Evolutionary conservation across 2,113 vertebrate species (phyloP), one percentile per base, ranked within the genome.

Genomic region (Myocastor coypus): DNA sequence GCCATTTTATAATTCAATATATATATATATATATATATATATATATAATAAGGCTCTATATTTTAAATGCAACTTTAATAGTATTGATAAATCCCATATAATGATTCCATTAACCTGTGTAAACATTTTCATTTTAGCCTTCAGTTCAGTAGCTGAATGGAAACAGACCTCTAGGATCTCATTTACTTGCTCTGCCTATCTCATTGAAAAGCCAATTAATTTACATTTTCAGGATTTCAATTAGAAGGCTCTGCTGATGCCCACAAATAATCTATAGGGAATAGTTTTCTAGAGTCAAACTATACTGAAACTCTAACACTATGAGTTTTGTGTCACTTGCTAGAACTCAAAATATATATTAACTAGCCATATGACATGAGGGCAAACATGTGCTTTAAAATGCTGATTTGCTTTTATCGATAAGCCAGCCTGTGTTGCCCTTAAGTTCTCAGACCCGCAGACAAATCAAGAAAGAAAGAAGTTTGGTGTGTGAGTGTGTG

Each of bases 121-220:
- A 97, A 98, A 96, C 75, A 96, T 94, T 95, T 83, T 87, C 80
- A 92, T 61, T 91, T 95, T 89, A 32, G 71, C 50, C 42, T 93
- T 28, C 30, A 95, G 73, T 83, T 84, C 59, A 42, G 40, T 73
- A 94, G 42, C 69, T 95, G 55, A 92, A 94, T 96, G 66, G 85
- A 97, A 95, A 93, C 40, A 96, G 77, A 92, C 86, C 81, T 92
- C 11, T 1, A 73, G 89, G 75, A 87, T 40, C 91, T 94, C 91
- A 97, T 96, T 97, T 96, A 37, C 77, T 93, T 93, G 59, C 81
- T 91, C 95, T 91, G 91, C 92, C 28, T 93, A 59, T 94, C 75
- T 95, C 80, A 87, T 95, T 97, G 96, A 92, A 42, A 95, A 93
- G 59, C 9, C 91, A 95, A 97, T 98, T 97, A 97, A 97, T 95